Evolutionary conservation across 2,888 invertebrate species (phyloP).

Genomic region (Byasa hedistus): DNA sequence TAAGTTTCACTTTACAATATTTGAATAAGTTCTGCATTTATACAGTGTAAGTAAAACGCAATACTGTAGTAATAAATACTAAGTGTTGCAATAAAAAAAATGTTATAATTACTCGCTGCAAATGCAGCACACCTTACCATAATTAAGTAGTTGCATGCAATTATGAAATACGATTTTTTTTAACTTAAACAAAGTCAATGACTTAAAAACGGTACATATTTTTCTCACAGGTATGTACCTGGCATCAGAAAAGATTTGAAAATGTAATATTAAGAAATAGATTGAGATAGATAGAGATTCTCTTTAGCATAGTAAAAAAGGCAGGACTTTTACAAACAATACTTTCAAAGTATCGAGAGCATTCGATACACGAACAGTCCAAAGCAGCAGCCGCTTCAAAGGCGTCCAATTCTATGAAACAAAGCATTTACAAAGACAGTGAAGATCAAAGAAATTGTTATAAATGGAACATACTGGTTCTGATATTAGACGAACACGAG

Average conservation of each 20-base stretch:
- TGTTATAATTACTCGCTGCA: not conserved
- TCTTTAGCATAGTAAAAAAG: too few species aligned
- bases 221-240: not conserved
- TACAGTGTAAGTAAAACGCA: too few species aligned
- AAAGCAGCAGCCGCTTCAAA: slow-evolving; percentile 33
- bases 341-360: slow-evolving; percentile 4
- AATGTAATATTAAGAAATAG: not conserved
- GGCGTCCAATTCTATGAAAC: slow-evolving; percentile 45
- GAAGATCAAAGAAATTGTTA: slow-evolving; percentile 61
- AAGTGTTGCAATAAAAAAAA: not conserved
- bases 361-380: slow-evolving; percentile 29
- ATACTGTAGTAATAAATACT: too few species aligned
- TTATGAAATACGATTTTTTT: not conserved
- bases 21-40: too few species aligned
- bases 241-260: not conserved
- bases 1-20: too few species aligned
- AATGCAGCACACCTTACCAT: not conserved
- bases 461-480: not conserved
- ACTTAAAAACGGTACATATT: not conserved
- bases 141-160: not conserved
- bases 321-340: slow-evolving; percentile 3
- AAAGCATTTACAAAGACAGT: slow-evolving; percentile 40
- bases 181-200: not conserved
- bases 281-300: too few species aligned
- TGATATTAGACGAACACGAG: not conserved